Evolutionary conservation across 2,797 vertebrate species (phyloP), one percentile per base, ranked within the genome.

Genomic region (Girardinus metallicus): DNA sequence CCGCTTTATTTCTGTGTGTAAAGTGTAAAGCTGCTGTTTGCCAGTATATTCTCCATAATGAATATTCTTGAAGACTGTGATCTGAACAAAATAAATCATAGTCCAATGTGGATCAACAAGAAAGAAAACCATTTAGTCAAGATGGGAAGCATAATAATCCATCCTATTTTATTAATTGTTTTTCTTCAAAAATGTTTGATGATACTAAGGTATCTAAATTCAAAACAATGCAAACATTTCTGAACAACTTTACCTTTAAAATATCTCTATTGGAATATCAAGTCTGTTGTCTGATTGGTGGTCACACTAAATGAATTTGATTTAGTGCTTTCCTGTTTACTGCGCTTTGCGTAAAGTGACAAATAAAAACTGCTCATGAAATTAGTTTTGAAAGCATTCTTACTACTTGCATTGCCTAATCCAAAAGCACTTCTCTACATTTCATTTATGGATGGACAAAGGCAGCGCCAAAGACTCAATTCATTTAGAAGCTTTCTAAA

Each of bases 331-430:
- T 68, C 41, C 71, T 78, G 60, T 74, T 78, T 77, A 53, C 47
- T 74, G 72, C 60, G 39, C 76, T 74, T 74, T 78, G 31, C 34
- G 31, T 60, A 12, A 79, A 71, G 43, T 0, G 10, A 62, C 39
- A 75, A 79, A 76, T 83, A 75, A 64, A 79, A 75, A 49, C 51
- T 76, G 71, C 57, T 75, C 41, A 53, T 53, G 21, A 9, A 74
- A 68, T 74, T 36, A 74, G 39, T 51, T 75, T 51, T 73, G 77
- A 83, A 76, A 83, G 81, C 77, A 66, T 76, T 60, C 55, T 55
- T 47, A 44, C 66, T 64, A n/a, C 53, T 66, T 34, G 12, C 21
- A 62, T 31, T 41, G n/a, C 31, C 74, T 76, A 72, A 49, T 70
- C 73, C 76, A 29, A 78, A 55, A 64, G 74, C 55, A 68, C 46